Evolutionary conservation across 2,113 vertebrate species (phyloP), one percentile per base, ranked within the genome.

Genomic region (Scophthalmus maximus): DNA sequence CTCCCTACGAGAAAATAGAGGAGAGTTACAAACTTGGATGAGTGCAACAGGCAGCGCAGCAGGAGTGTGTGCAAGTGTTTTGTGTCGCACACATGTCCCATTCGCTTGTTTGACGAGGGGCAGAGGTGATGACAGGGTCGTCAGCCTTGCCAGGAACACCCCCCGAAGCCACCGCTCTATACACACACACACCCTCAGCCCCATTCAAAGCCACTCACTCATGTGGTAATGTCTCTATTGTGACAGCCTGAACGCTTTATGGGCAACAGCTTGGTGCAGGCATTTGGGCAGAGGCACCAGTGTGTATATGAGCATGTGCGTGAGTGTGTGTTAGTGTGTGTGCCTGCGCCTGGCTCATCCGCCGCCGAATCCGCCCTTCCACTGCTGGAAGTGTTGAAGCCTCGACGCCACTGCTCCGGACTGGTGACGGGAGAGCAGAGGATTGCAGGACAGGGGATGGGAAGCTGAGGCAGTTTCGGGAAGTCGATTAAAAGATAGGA

Each of bases 161-260:
- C 83, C 77, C 84, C 75, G 58, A 17, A 60, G 73, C 60, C 73
- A 73, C 74, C 83, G 67, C 82, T 60, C 82, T 87, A 50, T 83
- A 85, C 67, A 87, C 86, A 89, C 83, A 87, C 83, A 83, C 77
- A 76, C 82, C 78, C 87, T 72, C 65, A 60, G 60, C 67, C 68
- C 73, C 75, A 91, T 93, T 91, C 81, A 92, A 69, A 93, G 77
- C 68, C 91, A 84, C 89, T 94, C 92, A 92, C 90, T 93, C 91
- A 88, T 93, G 93, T 92, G 92, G 83, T 93, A 94, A 94, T 93
- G 91, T 92, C 90, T 91, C 89, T 83, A 91, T 94, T 93, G 93
- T 93, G 89, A 76, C 56, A 74, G 61, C 49, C 85, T 67, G 81
- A 90, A 86, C 63, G 69, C 90, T 91, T 91, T 89, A 91, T 91